Evolutionary conservation across 2,888 invertebrate genomes (phyloP).

Genomic region (Fragum fragum): DNA sequence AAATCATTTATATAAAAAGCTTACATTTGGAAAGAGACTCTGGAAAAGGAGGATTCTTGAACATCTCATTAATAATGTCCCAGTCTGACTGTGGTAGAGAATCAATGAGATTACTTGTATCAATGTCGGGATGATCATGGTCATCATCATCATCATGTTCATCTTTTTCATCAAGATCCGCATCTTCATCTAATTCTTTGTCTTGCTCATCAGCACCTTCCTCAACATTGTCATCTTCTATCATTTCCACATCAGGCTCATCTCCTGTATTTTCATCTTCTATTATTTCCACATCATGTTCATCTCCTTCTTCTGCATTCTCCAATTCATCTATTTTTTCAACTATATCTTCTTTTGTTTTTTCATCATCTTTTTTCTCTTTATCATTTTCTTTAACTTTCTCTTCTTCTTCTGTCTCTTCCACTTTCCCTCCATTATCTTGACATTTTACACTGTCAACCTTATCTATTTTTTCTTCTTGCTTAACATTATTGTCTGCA

Average conservation of each 20-base stretch:
- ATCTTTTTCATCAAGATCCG: background rate
- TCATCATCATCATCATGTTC: background rate
- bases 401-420: background rate
- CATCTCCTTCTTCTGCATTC: background rate
- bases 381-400: background rate
- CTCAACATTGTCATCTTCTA: background rate
- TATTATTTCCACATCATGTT: background rate
- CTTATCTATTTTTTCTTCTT: background rate
- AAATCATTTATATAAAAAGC: too few relatives aligned
- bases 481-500: background rate
- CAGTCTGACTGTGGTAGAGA: conserved; percentile 4
- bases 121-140: background rate
- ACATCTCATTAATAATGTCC: background rate
- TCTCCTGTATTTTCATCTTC: background rate
- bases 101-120: background rate
- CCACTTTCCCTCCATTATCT: background rate
- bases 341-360: background rate
- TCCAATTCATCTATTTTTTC: background rate
- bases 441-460: background rate
- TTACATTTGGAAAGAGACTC: conserved; percentile 28
- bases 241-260: too few relatives aligned
- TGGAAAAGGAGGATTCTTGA: conserved; percentile 26
- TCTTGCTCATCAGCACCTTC: background rate
- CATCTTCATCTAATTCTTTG: background rate
- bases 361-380: background rate